These are phyloP conservation scores for Pomacea canaliculata DNA, from an alignment of 2,888 invertebrate genomes.

Conservation along the genomic window DNA sequence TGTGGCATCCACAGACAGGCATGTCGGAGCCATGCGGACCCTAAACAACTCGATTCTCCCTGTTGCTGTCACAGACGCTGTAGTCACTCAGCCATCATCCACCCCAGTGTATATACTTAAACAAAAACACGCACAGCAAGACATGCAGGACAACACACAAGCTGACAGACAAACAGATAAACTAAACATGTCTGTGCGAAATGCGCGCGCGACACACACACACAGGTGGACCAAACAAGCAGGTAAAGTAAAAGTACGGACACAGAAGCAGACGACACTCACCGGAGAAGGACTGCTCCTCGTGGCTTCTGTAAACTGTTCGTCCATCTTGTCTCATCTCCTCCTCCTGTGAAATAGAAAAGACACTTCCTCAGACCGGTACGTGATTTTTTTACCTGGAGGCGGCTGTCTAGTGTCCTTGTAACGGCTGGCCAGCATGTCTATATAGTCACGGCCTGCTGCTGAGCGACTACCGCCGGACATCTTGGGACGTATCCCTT, in stretches of 20 bases:
- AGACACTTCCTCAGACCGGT: conserved; percentile 2
- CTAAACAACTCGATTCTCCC: too few relatives aligned
- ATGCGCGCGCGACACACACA: background rate
- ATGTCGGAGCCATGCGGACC: too few relatives aligned
- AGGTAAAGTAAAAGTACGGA: background rate
- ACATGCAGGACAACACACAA: background rate
- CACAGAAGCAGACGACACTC: background rate
- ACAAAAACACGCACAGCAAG: conserved; percentile 1
- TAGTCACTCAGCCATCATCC: too few relatives aligned
- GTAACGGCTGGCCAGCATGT: conserved; percentile 25
- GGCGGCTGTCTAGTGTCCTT: background rate
- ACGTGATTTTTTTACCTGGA: conserved; percentile 3
- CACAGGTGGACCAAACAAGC: background rate
- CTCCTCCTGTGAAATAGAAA: conserved; percentile 28
- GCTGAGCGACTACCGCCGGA: conserved; percentile 3
- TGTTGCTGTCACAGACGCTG: too few relatives aligned
- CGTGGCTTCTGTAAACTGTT: background rate
- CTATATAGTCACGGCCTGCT: conserved; percentile 23
- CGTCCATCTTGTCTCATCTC: conserved; percentile 15
- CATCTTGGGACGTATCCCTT: background rate
- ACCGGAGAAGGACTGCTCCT: conserved; percentile 8
- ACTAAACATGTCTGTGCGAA: too few relatives aligned
- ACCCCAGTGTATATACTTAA: too few relatives aligned
- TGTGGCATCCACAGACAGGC: background rate
- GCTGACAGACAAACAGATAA: background rate